Evolutionary conservation across 2,888 invertebrate species (phyloP).

Genomic region (Agrotis clavis): DNA sequence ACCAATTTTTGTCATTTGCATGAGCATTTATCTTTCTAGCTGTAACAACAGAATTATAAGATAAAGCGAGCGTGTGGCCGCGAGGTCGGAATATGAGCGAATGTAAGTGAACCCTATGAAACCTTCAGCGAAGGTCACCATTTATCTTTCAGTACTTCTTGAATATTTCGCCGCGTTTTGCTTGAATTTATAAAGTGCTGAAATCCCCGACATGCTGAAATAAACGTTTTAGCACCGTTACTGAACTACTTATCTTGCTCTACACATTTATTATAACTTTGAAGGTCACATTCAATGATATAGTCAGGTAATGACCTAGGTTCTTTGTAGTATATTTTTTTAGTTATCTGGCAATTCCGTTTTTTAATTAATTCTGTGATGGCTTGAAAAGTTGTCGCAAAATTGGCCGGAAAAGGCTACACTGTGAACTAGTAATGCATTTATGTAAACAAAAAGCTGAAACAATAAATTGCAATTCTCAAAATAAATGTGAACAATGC

Average conservation of each 20-base stretch:
- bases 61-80: slow-evolving; percentile 9
- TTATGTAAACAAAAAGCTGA: too few species aligned
- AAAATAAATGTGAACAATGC: too few species aligned
- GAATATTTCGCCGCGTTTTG: slow-evolving; percentile 44
- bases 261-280: slow-evolving; percentile 9
- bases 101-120: slow-evolving; percentile 25
- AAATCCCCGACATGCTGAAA: slow-evolving; percentile 24
- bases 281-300: not conserved
- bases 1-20: not conserved
- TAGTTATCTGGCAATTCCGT: not conserved
- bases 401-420: not conserved
- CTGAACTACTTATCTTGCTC: slow-evolving; percentile 4
- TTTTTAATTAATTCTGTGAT: too few species aligned
- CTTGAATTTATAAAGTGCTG: slow-evolving; percentile 47
- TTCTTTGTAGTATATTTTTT: not conserved
- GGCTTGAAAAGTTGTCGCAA: not conserved
- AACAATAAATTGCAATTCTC: too few species aligned
- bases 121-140: slow-evolving; percentile 34
- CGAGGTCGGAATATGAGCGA: slow-evolving; percentile 8
- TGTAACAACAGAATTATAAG: not conserved
- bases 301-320: too few species aligned
- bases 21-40: slow-evolving; percentile 1
- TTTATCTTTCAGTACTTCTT: slow-evolving; percentile 51
- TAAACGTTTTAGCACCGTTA: slow-evolving; percentile 34
- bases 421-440: not conserved